Evolutionary conservation across 2,113 vertebrate genomes (phyloP).

Genomic region (Opisthocomus hoazin): DNA sequence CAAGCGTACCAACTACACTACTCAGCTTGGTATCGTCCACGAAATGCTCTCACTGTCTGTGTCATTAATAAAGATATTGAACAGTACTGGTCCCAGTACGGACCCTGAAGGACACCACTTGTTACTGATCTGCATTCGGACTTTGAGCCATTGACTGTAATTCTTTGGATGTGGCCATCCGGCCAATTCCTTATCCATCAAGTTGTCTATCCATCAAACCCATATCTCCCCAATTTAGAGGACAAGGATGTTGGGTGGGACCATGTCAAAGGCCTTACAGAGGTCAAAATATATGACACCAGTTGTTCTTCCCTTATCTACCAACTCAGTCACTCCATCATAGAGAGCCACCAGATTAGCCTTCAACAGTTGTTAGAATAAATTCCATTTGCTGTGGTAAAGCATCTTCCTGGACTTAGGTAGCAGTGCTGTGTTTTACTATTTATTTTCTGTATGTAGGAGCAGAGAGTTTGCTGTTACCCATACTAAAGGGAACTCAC

Average conservation of each 20-base stretch:
- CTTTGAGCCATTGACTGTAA: not conserved
- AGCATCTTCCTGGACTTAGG: not conserved
- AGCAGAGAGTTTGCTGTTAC: not conserved
- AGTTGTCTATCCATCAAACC: not conserved
- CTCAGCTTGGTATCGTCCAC: not conserved
- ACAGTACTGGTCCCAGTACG: not conserved
- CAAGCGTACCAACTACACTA: not conserved
- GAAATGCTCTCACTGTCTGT: not conserved
- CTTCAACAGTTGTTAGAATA: not conserved
- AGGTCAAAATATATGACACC: not conserved
- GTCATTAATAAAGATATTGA: not conserved
- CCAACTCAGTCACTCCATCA: not conserved
- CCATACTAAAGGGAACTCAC: not conserved
- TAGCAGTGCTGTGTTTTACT: not conserved
- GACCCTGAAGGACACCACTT: not conserved
- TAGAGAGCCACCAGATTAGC: not conserved
- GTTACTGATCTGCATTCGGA: not conserved
- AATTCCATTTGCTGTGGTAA: not conserved
- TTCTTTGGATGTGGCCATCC: not conserved
- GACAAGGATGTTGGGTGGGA: not conserved
- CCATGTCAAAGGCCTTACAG: not conserved
- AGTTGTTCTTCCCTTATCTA: not conserved
- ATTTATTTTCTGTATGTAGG: not conserved
- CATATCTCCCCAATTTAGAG: not conserved
- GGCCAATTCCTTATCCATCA: not conserved